A percentile compares a stretch with the other conserved stretches of the same genome.
These are phyloP conservation scores for Kryptopterus vitreolus DNA, from an alignment of 2,797 vertebrate genomes.

Conservation along the genomic window DNA sequence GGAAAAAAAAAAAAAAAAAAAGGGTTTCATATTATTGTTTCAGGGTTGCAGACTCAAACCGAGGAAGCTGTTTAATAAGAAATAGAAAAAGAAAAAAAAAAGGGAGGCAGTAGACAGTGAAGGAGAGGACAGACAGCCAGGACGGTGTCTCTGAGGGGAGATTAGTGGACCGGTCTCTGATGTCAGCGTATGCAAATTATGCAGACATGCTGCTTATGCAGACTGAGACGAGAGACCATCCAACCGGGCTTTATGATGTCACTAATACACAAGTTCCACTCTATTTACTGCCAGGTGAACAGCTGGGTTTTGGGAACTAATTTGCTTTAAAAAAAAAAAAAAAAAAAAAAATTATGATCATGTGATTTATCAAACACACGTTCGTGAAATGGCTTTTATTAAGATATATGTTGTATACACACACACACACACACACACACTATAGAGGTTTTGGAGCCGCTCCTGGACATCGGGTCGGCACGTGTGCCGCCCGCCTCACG, in stretches of 20 bases:
- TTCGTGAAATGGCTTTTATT: too few relatives aligned
- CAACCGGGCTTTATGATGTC: background rate
- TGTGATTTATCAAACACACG: too few relatives aligned
- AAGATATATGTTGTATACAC: too few relatives aligned
- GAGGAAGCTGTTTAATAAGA: background rate
- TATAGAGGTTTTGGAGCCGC: too few relatives aligned
- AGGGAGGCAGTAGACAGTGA: background rate
- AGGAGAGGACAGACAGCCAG: constrained; percentile 7
- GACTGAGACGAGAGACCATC: too few relatives aligned
- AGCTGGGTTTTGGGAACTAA: too few relatives aligned
- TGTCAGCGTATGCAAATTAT: constrained; percentile 62
- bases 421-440: too few relatives aligned
- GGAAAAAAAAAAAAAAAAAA: background rate
- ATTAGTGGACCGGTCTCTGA: constrained; percentile 63
- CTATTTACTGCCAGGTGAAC: background rate
- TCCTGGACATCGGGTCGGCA: constrained; percentile 15
- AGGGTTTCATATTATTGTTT: too few relatives aligned
- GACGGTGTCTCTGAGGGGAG: constrained; percentile 42
- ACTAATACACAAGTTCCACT: background rate
- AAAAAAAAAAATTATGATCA: too few relatives aligned
- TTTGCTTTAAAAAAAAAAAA: too few relatives aligned
- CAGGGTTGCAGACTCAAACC: too few relatives aligned
- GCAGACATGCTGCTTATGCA: constrained; percentile 57
- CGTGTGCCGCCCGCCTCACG: constrained; percentile 7
- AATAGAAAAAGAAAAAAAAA: constrained; percentile 13